Evolutionary conservation across 2,113 vertebrate genomes (phyloP), one percentile per base, ranked within the genome.

Genomic region (Athene cunicularia): DNA sequence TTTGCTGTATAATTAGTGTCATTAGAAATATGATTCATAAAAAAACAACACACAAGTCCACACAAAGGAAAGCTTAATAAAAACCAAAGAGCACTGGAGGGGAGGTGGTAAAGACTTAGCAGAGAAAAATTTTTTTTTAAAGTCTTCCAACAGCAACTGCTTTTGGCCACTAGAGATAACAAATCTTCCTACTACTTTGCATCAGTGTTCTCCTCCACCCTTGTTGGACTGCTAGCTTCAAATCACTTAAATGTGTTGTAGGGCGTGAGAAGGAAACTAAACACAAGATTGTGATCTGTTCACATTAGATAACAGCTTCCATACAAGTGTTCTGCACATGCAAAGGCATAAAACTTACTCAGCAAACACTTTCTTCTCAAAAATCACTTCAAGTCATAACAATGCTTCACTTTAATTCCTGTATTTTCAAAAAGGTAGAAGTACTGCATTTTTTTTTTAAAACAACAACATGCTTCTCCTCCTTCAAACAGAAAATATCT

Each of bases 381-480:
- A 93, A 97, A 96, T 63, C 75, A 97, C 82, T 81, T 95, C 85
- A 94, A 96, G 70, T 94, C 94, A 76, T 64, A 91, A 95, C 75
- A 97, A 96, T 32, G 82, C 90, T 97, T 96, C 80, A 96, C 88
- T 97, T 95, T 97, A 98, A 98, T 98, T 97, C 91, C 95, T 86
- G 93, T 95, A 96, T 95, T 97, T 97, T 88, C 33, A 81, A 96
- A 92, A 88, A 94, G 41, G 89, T 94, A 93, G 90, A 97, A 98
- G 50, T 87, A 95, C 77, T 96, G 97, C 91, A 72, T 60, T 92
- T 92, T 92, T 68, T 91, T 84, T 37, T 37, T n/a, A n/a, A 86
- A 90, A 96, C 97, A 98, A 92, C 53, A 95, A 98, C 94, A 96
- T 95, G 95, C 92, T 92, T 93, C 88, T 91, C 93, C 92, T 97